phyloP scores from a whole-genome alignment of 1,140 invertebrate species.

The Ceratoteleas bidentatus region DNA sequence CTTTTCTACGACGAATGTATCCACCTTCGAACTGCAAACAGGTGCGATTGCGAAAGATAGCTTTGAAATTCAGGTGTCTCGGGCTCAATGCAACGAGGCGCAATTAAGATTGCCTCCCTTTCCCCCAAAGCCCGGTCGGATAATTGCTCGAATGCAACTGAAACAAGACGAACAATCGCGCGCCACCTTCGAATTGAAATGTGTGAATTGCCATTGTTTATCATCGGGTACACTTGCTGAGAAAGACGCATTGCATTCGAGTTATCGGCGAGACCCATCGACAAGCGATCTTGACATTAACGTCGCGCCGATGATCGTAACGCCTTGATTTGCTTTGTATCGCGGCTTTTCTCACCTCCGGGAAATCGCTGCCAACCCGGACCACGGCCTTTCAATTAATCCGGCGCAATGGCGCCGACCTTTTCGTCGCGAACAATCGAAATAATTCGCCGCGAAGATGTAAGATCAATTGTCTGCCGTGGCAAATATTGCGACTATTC shows the following conservation, averaged over 20 bases:
- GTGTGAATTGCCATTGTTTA: slow-evolving; percentile 61
- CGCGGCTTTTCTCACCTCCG: slow-evolving; percentile 54
- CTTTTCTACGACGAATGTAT: no score
- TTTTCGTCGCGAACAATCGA: slow-evolving; percentile 56
- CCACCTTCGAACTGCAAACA: background rate
- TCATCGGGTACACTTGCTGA: slow-evolving; percentile 46
- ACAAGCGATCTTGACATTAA: slow-evolving; percentile 60
- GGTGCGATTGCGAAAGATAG: background rate
- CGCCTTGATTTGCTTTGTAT: slow-evolving; percentile 51
- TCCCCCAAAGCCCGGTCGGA: background rate
- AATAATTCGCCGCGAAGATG: slow-evolving; percentile 55
- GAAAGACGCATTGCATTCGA: slow-evolving; percentile 36
- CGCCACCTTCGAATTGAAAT: slow-evolving; percentile 54
- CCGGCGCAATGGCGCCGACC: slow-evolving; percentile 52
- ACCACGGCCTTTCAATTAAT: slow-evolving; percentile 60
- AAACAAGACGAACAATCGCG: slow-evolving; percentile 44
- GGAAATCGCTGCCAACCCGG: slow-evolving; percentile 40
- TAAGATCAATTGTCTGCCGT: slow-evolving; percentile 34
- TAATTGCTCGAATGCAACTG: slow-evolving; percentile 25
- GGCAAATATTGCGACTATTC: slow-evolving; percentile 22
- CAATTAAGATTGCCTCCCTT: background rate
- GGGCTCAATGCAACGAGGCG: background rate
- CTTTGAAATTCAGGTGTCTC: background rate
- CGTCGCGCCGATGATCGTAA: slow-evolving; percentile 31
- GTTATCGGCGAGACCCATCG: slow-evolving; percentile 37